Evolutionary conservation across 2,797 vertebrate species (phyloP), one percentile per base, ranked within the genome.

Genomic region (Varecia variegata): DNA sequence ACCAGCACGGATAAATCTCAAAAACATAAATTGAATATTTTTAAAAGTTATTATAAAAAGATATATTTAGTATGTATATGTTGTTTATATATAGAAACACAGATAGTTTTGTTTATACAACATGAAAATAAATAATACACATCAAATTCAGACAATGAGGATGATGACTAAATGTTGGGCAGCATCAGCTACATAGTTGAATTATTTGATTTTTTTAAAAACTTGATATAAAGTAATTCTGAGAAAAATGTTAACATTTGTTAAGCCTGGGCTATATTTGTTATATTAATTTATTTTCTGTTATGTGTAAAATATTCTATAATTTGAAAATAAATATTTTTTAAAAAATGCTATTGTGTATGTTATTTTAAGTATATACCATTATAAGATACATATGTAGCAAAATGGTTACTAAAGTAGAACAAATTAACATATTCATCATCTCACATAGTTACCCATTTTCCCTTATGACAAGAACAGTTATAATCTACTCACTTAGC

Each of bases 181-280:
- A 45, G 32, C 35, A 62, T 45, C 10, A 43, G 3, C 3, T 47
- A 27, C 12, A 62, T 11, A 68, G 32, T 20, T 62, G 9, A 88
- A 73, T 62, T 25, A 80, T 32, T 84, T 74, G 30, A 52, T 95
- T 80, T 68, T 18, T 62, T 87, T 95, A 56, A 80, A 91, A 88
- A 79, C 62, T n/a, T 54, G 20, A 83, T 52, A 62, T 70, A 89
- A 82, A 88, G n/a, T 52, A 58, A 88, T 68, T 88, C 35, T 50
- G 73, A 81, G 23, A 93, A 94, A 85, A 86, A 52, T 47, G 50
- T 76, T 80, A 68, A 91, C 15, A 58, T 79, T 50, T 87, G 9
- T 52, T 79, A 94, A 65, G 32, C 62, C 62, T 65, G 32, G 62
- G 32, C 7, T n/a, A 65, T 18, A 27, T 18, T 32, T n/a, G 32